Percentiles rank a stretch among this genome's conserved stretches.
These are phyloP conservation scores for Ernsta delagoae DNA, from an alignment of 2,888 invertebrate species.

Conservation along the genomic window DNA sequence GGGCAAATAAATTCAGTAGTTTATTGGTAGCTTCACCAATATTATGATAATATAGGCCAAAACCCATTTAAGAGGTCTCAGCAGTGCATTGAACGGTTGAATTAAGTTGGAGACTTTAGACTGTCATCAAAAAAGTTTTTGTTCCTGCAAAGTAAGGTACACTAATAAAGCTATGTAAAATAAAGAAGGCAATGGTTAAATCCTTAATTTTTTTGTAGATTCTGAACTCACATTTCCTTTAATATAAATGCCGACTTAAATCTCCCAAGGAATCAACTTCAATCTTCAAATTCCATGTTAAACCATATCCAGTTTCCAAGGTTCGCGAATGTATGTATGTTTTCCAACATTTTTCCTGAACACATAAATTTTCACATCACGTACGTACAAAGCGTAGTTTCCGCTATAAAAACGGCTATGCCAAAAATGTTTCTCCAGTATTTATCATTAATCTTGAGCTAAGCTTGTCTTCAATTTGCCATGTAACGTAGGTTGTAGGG, in stretches of 20 bases:
- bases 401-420: slow-evolving; percentile 5
- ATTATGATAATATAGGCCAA: no score
- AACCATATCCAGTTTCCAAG: neutral
- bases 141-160: no score
- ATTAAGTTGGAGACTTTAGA: no score
- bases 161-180: no score
- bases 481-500: neutral
- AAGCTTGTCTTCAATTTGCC: slow-evolving; percentile 14
- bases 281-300: neutral
- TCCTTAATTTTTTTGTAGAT: neutral
- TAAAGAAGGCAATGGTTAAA: no score
- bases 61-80: no score
- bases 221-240: neutral
- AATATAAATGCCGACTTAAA: neutral
- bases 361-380: slow-evolving; percentile 20
- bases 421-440: slow-evolving; percentile 5
- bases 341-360: slow-evolving; percentile 7
- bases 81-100: no score
- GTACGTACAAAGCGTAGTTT: slow-evolving; percentile 7
- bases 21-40: no score
- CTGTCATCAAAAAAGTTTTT: no score
- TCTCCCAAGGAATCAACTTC: neutral
- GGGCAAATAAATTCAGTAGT: no score
- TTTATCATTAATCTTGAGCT: slow-evolving; percentile 19
- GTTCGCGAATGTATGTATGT: neutral